Base-by-base conservation (phyloP, 2,113 vertebrate genomes). In the Chaetodon auriga region DNA sequence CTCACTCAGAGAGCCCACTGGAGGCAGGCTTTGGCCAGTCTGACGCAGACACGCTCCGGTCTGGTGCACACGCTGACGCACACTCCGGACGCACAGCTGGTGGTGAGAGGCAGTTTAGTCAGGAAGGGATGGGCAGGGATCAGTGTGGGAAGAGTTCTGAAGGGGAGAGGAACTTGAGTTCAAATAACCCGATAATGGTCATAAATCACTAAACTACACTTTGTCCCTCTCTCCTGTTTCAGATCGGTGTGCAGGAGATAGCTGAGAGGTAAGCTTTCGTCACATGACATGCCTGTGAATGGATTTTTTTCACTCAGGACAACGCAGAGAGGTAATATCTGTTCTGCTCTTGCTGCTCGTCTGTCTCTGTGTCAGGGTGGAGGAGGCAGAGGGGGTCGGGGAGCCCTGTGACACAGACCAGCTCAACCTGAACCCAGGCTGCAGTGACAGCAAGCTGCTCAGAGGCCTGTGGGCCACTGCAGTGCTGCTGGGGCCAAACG, bases 1-100 rank as follows among this genome's bases (percentile, higher is more conserved):
- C 95, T 99, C 72, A 99, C 97, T 0, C 97, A 99, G 94, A 92
- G 68, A 36, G 96, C 89, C 14, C 97, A 99, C 95, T 99, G 98
- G 98, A 90, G 85, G 0, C 95, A 98, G 78, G 95, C 96, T 0
- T 53, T 97, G 83, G 87, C 90, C 49, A 96, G 94, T 68, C 96
- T 99, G 21, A 83, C 94, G 6, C 80, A 92, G 43, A 96, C 97
- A 38, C 96, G 97, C 43, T 93, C 94, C 46, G 84, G 92, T 82
- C 92, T 99, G 90, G 98, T 99, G 93, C 96, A 95, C 85, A 85
- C 85, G 61, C 96, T 99, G 75, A 99, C 98, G 41, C 94, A 94
- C 70, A 87, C 93, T 64, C 92, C 96, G 0, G 98, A 99, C 73
- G 60, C 93, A 74, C 92, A 91, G 89, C 92, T 99, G 80, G 95